A percentile compares a stretch with the other conserved stretches of the same genome.
Conservation (phyloP, 2,888 invertebrate species). For the Carterocephalus palaemon region DNA sequence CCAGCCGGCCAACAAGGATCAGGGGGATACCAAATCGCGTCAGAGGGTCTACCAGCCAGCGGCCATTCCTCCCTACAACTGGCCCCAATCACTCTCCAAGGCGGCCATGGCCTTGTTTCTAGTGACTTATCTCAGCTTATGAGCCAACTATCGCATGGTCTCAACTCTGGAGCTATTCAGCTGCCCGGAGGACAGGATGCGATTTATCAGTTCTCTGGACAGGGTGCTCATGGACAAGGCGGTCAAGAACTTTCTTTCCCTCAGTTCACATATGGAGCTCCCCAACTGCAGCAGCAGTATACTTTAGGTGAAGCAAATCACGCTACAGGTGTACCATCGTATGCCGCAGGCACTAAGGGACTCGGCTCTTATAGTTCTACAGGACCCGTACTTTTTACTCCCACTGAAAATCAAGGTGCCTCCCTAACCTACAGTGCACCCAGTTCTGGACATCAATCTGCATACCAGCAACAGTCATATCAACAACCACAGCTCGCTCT, state of each 20-base stretch:
- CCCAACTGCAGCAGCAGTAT: constrained; percentile 53
- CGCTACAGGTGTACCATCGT: constrained; percentile 49
- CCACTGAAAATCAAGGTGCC: constrained; percentile 47
- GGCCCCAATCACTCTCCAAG: constrained; percentile 61
- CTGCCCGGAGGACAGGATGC: constrained; percentile 51
- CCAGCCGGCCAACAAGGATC: constrained; percentile 40
- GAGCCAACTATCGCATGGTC: constrained; percentile 62
- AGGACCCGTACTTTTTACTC: constrained; percentile 66
- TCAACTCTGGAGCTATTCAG: constrained; percentile 57
- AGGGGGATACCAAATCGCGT: constrained; percentile 47
- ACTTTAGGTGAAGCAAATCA: constrained; percentile 49
- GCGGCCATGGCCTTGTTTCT: constrained; percentile 48
- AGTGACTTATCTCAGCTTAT: constrained; percentile 64
- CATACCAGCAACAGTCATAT: constrained; percentile 19
- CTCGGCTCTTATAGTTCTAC: constrained; percentile 65
- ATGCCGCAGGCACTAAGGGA: constrained; percentile 65
- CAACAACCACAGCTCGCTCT: constrained; percentile 42
- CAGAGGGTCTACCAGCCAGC: constrained; percentile 50
- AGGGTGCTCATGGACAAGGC: constrained; percentile 40
- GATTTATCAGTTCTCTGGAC: constrained; percentile 48
- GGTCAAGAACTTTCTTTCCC: constrained; percentile 52
- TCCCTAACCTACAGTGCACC: constrained; percentile 44
- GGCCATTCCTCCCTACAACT: constrained; percentile 58
- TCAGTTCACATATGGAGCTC: constrained; percentile 51
- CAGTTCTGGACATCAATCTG: constrained; percentile 36